Base-by-base conservation (phyloP, 2,888 invertebrate species). In the Hartigia nigra region DNA sequence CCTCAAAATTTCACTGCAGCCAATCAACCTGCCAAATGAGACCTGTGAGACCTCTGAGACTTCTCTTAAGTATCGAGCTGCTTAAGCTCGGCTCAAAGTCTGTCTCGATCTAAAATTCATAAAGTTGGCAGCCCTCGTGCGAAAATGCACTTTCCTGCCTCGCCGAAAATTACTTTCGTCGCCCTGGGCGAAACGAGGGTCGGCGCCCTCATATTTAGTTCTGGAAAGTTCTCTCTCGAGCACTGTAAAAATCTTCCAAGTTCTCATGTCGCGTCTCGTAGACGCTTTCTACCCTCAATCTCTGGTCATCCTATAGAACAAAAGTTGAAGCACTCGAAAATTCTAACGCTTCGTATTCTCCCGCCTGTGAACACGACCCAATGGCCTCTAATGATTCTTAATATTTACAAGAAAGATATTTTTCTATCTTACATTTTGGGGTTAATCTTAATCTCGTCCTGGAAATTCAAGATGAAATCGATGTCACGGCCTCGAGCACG, bases 391-490 rank as follows among this genome's bases (percentile, higher is more conserved):
- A 23, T 9, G 55, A 23, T 55, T 55, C 55, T 9, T 9, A 55
- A 23, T 55, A 55, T 23, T 55, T 55, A 55, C 9, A 55, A 23
- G 23, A 2, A 2, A 23, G 55, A 55, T 55, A 72, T 72, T 32
- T 12, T 31, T 72, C 72, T 32, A 34, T 72, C 72, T 32, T 34
- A 31, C 31, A 34, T 72, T 72, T 72, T 34, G 72, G 23, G 72
- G 72, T 72, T 72, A 31, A 72, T 72, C 72, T 55, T 31, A 72
- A 72, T 34, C 31, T 12, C 14, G 34, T 34, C 72, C 32, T 34
- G 78, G 74, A 77, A 80, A 80, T 78, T 76, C 80, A 72, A 80
- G 76, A 78, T 80, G 80, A 80, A 80, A 80, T 80, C 79, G 80
- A 75, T 72, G 74, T 77, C 75, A 70, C 78, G 78, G 78, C 78